Evolutionary conservation across 2,797 vertebrate species (phyloP), one percentile per base, ranked within the genome.

Genomic region (Cheirogaleus major): DNA sequence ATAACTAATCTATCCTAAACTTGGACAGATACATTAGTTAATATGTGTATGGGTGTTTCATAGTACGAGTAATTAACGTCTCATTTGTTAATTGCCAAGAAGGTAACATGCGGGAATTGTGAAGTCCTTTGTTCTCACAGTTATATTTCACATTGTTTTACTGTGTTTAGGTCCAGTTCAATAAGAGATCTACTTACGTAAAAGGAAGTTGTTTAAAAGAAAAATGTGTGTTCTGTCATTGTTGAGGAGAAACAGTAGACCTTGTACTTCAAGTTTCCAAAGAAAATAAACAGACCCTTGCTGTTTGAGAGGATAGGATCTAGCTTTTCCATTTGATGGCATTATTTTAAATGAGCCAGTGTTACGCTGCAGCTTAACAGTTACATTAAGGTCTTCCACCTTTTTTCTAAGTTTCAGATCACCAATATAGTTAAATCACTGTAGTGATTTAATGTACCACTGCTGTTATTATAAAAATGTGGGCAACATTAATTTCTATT

Each of bases 131-230:
- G 85, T 91, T 97, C 93, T 96, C 93, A 48, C 86, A 94, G 72
- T 80, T 52, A 72, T 93, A 94, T 96, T 97, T 96, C 92, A 95
- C 96, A 32, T 97, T 80, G 93, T 88, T 98, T 95, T 96, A 69
- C 90, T 82, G 20, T 95, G 85, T 97, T 96, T 93, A 93, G 85
- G 82, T 96, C 95, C 55, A 78, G 91, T 92, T 98, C 97, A 95
- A 6, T 82, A 93, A 92, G 94, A 97, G 76, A 85, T 83, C 76
- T 96, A 52, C 95, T 2, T 98, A 98, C 86, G 96, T 98, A 98
- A 98, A 98, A 98, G 98, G 98, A 98, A 98, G 98, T 98, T 98
- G 98, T 98, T 98, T 97, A 98, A 97, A 98, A 98, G 98, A 98
- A 97, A 98, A 95, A 98, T 98, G 97, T 98, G 95, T 93, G 65